These are phyloP conservation scores for Autographa gamma DNA, from an alignment of 2,888 invertebrate genomes.

Conservation along the genomic window DNA sequence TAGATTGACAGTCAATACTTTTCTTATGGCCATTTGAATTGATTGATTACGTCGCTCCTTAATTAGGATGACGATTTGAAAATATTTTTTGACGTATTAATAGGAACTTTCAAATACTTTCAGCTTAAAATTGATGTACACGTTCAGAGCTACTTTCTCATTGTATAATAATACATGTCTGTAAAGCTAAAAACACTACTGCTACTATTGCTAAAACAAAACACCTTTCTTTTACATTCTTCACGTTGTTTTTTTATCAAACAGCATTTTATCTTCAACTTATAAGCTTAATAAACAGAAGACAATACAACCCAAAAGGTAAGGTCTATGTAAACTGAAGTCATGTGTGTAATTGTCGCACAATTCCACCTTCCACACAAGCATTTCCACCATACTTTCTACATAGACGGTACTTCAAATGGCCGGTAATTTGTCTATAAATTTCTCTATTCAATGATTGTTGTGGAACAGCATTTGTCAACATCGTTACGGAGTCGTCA, in stretches of 20 bases:
- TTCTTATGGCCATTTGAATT: slow-evolving; percentile 17
- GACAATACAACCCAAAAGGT: too few species aligned
- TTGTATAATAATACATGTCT: neutral
- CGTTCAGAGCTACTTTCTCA: neutral
- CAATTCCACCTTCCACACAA: neutral
- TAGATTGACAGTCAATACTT: slow-evolving; percentile 17
- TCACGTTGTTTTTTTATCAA: too few species aligned
- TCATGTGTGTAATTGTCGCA: neutral
- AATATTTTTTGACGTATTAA: neutral
- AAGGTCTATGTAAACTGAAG: too few species aligned
- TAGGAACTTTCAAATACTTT: neutral
- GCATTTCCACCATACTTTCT: slow-evolving; percentile 1
- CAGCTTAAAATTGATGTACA: neutral
- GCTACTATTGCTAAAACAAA: neutral
- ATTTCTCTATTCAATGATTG: slow-evolving; percentile 44
- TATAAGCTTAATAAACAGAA: too few species aligned
- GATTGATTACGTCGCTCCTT: neutral
- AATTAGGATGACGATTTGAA: neutral
- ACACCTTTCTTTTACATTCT: neutral
- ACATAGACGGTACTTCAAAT: slow-evolving; percentile 12
- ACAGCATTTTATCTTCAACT: too few species aligned
- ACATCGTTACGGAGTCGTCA: slow-evolving; percentile 54
- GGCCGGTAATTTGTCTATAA: slow-evolving; percentile 33
- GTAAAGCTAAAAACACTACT: too few species aligned
- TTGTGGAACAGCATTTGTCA: slow-evolving; percentile 54